Evolutionary conservation across 2,113 vertebrate genomes (phyloP), one percentile per base, ranked within the genome.

Genomic region (Scomber colias): DNA sequence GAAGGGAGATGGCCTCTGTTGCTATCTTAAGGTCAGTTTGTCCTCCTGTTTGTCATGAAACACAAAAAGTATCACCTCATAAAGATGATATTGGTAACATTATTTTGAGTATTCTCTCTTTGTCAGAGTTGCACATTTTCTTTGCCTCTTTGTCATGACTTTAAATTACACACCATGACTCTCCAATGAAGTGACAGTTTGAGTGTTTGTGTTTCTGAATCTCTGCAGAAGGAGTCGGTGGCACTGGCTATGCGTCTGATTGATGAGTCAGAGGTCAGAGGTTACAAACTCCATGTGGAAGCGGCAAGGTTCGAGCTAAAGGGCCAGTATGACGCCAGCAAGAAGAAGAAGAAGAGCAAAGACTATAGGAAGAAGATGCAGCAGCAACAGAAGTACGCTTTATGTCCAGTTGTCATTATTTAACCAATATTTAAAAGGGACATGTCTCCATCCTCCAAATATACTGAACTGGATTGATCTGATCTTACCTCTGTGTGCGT

Each of bases 1-100:
- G 77, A 99, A 99, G 93, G 98, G 98, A 77, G 98, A 99, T 12
- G 97, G 97, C 5, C 96, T 99, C 75, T 99, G 98, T 92, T 99
- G 98, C 92, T 99, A 98, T 84, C 94, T 98, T 11, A 99, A 99
- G 96, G 98, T 99, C n/a, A 81, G 95, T 17, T 8, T 21, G 15
- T 51, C 17, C 15, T 27, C 31, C 27, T 63, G 21, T 10, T 48
- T 67, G 35, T 7, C 2, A 40, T 40, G 35, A 40, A 40, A 40
- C 6, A 40, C 35, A 40, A 9, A 40, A 40, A 40, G 35, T 40
- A 40, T 40, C 8, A 9, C 8, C 35, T 40, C 2, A 40, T 40
- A 40, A 40, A 40, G 7, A 40, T 40, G 6, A 40, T 40, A 35
- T 35, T 35, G 31, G 31, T 35, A 35, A 35, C 31, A 35, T 35